A percentile compares a stretch with the other conserved stretches of the same genome.
phyloP scores from a whole-genome alignment of 2,113 vertebrate species.

The Daubentonia madagascariensis region DNA sequence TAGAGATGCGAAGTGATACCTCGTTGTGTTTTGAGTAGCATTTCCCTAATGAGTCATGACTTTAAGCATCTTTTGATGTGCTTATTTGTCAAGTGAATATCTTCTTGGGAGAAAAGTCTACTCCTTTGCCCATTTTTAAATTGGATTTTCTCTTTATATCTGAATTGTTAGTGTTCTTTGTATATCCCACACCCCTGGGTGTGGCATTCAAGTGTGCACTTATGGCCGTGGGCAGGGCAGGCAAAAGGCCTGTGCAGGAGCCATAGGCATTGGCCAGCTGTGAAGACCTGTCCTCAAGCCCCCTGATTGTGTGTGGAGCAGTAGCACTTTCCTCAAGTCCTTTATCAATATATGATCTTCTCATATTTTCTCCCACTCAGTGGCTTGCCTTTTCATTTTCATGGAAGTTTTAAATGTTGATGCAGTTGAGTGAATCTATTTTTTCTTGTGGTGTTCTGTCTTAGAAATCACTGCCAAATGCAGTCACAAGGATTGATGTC shows the following conservation, averaged over 20 bases:
- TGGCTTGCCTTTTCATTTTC: neutral
- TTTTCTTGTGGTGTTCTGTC: neutral
- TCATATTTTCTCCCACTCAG: neutral
- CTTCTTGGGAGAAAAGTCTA: neutral
- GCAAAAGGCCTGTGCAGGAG: no score
- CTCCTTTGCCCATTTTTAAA: neutral
- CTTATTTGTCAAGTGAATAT: neutral
- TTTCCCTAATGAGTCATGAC: no score
- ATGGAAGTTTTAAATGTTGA: neutral
- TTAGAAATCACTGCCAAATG: no score
- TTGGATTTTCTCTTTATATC: neutral
- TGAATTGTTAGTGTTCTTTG: neutral
- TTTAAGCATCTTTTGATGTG: no score
- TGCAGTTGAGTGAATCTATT: neutral
- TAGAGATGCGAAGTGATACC: no score
- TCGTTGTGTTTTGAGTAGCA: no score
- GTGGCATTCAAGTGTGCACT: no score
- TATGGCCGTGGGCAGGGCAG: no score
- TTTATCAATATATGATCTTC: neutral
- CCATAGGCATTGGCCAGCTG: no score
- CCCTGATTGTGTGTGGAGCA: no score
- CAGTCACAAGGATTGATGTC: no score
- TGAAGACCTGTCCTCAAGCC: no score
- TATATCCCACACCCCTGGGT: neutral
- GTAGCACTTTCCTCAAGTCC: neutral